Base-by-base conservation (phyloP, 1,140 invertebrate species). In the Adoxophyes honmai region DNA sequence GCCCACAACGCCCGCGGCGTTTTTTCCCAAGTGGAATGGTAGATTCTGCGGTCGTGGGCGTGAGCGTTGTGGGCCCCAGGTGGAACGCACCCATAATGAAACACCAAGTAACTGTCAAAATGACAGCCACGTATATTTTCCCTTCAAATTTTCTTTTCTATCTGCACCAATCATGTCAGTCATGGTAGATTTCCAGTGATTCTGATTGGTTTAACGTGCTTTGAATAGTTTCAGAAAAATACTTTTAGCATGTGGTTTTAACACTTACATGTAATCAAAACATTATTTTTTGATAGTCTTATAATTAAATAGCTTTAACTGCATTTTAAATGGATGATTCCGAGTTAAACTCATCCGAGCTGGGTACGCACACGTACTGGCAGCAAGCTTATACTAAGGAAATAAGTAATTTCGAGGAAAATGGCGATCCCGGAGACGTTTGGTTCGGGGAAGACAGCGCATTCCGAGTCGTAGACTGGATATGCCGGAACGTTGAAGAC, bases 391-490 rank as follows among this genome's bases (percentile, higher is more conserved):
- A 98, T 81, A 84, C 91, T 44, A 90, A 90, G 55, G 97, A 98
- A 89, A 92, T 98, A 34, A 85, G 91, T 28, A 97, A 97, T 84
- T 98, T 95, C 78, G 90, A 93, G 51, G 92, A 93, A 59, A 92
- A 95, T 79, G 96, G 96, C 1, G 97, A 98, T 79, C 92, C 95
- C 9, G 97, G 97, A 4, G 97, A 98, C 79, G 91, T 98, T 35
- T 98, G 97, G 97, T 98, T 98, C 79, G 97, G 97, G 7, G 94
- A 95, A 81, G 94, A 94, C 52, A 95, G 94, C 59, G 93, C 95
- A 34, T 86, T 92, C 36, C 92, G 95, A 66, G 90, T 97, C 13
- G 88, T 96, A 0, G 91, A 91, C 73, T 98, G 92, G 92, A 88
- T 93, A 7, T 70, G 90, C 18, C 79, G 79, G 36, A 74, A 81